phyloP scores from a whole-genome alignment of 2,888 invertebrate species.

The Dasypolia templi region DNA sequence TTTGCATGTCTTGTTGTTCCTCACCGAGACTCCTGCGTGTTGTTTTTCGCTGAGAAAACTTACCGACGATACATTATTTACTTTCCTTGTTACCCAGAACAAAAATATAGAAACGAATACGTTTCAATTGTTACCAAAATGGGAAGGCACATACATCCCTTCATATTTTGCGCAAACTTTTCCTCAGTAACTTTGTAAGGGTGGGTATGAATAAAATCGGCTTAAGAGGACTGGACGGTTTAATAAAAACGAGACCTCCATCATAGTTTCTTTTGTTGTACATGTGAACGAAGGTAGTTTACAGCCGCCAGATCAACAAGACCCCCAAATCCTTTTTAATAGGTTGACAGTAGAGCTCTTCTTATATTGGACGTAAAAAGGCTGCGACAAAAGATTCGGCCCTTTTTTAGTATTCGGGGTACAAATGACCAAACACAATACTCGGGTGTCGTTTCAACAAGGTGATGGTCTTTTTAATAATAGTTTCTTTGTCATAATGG shows the following conservation, averaged over 20 bases:
- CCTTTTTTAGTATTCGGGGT: slow-evolving; percentile 71
- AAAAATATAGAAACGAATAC: slow-evolving; percentile 38
- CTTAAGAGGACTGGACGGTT: slow-evolving; percentile 77
- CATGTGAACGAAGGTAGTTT: slow-evolving; percentile 79
- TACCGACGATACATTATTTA: slow-evolving; percentile 1
- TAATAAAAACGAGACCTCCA: slow-evolving; percentile 82
- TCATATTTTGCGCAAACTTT: slow-evolving; percentile 58
- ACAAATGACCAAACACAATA: slow-evolving; percentile 71
- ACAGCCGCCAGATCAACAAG: slow-evolving; percentile 69
- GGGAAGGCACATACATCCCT: slow-evolving; percentile 42
- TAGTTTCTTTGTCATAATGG: slow-evolving; percentile 16
- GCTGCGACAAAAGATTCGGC: slow-evolving; percentile 71
- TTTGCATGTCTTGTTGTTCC: slow-evolving; percentile 7
- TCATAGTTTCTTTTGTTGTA: slow-evolving; percentile 82
- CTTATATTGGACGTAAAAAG: slow-evolving; percentile 63
- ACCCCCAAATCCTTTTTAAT: slow-evolving; percentile 55
- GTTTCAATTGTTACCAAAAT: slow-evolving; percentile 45
- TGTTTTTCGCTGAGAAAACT: slow-evolving; percentile 27
- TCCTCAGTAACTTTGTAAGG: slow-evolving; percentile 65
- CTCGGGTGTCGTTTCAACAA: slow-evolving; percentile 62
- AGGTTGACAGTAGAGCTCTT: slow-evolving; percentile 57
- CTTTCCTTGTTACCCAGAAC: slow-evolving; percentile 11
- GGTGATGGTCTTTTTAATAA: slow-evolving; percentile 50
- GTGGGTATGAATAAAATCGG: slow-evolving; percentile 78
- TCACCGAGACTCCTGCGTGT: not conserved